Conservation (phyloP, 2,888 invertebrate genomes). For the Trissonchulus sp. region DNA sequence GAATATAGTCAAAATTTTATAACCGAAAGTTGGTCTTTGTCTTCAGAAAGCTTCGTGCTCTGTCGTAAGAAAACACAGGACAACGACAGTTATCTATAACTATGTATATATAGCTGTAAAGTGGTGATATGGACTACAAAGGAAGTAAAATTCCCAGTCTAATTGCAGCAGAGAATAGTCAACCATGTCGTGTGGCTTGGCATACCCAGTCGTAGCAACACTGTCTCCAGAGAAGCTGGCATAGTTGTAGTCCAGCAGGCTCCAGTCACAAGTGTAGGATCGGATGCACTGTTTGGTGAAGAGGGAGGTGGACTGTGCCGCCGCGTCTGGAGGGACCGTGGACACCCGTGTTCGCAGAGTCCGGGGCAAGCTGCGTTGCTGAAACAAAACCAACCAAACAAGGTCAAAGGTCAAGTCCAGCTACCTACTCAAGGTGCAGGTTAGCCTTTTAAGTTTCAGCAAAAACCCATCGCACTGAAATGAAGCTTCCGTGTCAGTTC, state of each 20-base stretch:
- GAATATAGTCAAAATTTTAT: no score
- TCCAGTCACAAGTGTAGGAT: conserved; percentile 79
- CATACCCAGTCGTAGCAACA: no score
- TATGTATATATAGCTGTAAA: not conserved
- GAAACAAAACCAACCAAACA: conserved; percentile 21
- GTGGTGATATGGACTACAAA: no score
- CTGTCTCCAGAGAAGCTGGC: no score
- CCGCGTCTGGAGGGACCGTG: not conserved
- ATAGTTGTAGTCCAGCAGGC: conserved; percentile 84
- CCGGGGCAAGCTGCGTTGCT: conserved; percentile 6
- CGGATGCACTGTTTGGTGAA: conserved; percentile 66
- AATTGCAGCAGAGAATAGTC: no score
- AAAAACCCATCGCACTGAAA: not conserved
- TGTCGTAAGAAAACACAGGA: not conserved
- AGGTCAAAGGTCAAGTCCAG: not conserved
- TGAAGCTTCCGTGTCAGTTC: no score
- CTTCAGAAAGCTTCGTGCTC: no score
- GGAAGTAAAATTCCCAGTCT: no score
- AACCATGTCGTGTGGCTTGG: no score
- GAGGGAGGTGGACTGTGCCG: conserved; percentile 45
- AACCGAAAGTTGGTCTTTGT: no score
- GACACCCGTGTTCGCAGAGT: conserved; percentile 1
- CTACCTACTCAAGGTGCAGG: not conserved
- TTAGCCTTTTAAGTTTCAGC: not conserved
- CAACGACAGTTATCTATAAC: not conserved